phyloP scores from a whole-genome alignment of 1,140 invertebrate genomes.

The Tribolium madens region DNA sequence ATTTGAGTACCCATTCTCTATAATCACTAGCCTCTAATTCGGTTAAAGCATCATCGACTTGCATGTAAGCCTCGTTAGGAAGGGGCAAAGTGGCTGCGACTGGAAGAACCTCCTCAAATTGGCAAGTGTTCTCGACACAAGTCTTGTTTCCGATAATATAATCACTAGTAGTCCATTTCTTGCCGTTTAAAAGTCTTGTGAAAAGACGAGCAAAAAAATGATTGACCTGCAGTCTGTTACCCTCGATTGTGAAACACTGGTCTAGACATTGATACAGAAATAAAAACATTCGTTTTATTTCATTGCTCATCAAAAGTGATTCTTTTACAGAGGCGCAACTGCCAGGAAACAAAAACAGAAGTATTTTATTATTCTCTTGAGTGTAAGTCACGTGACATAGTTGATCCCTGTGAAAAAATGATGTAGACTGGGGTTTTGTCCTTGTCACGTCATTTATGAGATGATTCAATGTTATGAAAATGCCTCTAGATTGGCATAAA shows the following conservation, averaged over 20 bases:
- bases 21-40: slow-evolving; percentile 87
- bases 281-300: slow-evolving; percentile 68
- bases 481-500: slow-evolving; percentile 73
- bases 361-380: slow-evolving; percentile 66
- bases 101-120: slow-evolving; percentile 64
- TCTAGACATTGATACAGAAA: slow-evolving; percentile 69
- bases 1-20: slow-evolving; percentile 76
- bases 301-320: slow-evolving; percentile 65
- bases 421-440: slow-evolving; percentile 70
- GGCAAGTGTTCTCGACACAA: slow-evolving; percentile 7
- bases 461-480: slow-evolving; percentile 78
- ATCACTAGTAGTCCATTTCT: slow-evolving; percentile 56
- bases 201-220: slow-evolving; percentile 71
- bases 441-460: slow-evolving; percentile 73
- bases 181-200: slow-evolving; percentile 64
- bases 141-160: not conserved
- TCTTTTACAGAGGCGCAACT: slow-evolving; percentile 68
- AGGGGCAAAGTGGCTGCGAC: slow-evolving; percentile 73
- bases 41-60: slow-evolving; percentile 82
- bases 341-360: slow-evolving; percentile 69
- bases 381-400: slow-evolving; percentile 72
- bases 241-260: slow-evolving; percentile 66
- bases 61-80: slow-evolving; percentile 79
- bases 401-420: slow-evolving; percentile 68
- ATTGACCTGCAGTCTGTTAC: slow-evolving; percentile 67